phyloP scores from a whole-genome alignment of 2,888 invertebrate species.

The Priocnemis perturbator region DNA sequence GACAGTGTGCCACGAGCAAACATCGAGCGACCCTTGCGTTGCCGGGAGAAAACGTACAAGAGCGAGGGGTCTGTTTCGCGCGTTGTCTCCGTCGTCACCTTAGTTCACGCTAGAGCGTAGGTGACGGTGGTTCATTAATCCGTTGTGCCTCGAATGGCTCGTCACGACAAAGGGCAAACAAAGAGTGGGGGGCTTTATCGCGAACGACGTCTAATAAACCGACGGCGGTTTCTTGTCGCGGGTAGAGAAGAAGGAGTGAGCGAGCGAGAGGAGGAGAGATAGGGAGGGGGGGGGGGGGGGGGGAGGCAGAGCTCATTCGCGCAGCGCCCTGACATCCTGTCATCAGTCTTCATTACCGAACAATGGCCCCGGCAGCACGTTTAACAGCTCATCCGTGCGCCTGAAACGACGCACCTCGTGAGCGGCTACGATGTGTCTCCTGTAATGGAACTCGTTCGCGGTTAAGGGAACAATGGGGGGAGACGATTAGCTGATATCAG shows the following conservation, averaged over 20 bases:
- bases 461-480: conserved; percentile 64
- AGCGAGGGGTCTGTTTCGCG: too few species aligned
- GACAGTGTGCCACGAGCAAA: too few species aligned
- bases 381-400: conserved; percentile 64
- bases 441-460: conserved; percentile 57
- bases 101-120: not conserved
- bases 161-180: conserved; percentile 59
- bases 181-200: conserved; percentile 62
- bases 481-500: conserved; percentile 58
- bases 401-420: conserved; percentile 55
- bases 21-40: too few species aligned
- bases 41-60: too few species aligned
- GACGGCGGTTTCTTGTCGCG: conserved; percentile 63
- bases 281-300: too few species aligned
- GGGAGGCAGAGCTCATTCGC: conserved; percentile 56
- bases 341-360: conserved; percentile 71
- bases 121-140: conserved; percentile 61
- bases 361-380: conserved; percentile 59
- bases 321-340: conserved; percentile 56
- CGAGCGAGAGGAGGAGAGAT: too few species aligned
- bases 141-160: conserved; percentile 54
- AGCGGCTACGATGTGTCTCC: conserved; percentile 51
- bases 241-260: too few species aligned
- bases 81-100: not conserved
- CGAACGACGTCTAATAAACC: conserved; percentile 69